Percentiles rank a stretch among this genome's conserved stretches.
phyloP scores from a whole-genome alignment of 2,888 invertebrate species.

The Acanthopleura granulata region DNA sequence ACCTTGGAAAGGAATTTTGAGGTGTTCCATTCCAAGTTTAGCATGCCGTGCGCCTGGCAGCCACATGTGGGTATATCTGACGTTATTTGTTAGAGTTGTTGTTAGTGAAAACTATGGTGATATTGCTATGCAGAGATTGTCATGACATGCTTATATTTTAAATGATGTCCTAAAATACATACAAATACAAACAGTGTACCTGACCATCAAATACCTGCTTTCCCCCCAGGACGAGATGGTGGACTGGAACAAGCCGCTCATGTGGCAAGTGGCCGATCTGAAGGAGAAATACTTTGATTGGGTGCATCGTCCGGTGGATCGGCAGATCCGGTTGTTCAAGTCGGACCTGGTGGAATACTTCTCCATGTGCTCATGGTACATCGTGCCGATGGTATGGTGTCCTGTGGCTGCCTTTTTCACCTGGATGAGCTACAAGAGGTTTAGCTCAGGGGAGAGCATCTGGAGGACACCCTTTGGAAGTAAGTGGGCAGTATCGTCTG shows the following conservation, averaged over 20 bases:
- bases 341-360: slow-evolving; percentile 57
- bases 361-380: slow-evolving; percentile 59
- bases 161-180: too few relatives aligned
- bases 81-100: too few relatives aligned
- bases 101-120: too few relatives aligned
- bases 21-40: too few relatives aligned
- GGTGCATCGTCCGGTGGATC: slow-evolving; percentile 70
- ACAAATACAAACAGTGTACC: background rate
- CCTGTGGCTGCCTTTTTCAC: slow-evolving; percentile 46
- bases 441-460: background rate
- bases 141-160: too few relatives aligned
- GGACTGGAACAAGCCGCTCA: slow-evolving; percentile 66
- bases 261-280: slow-evolving; percentile 67
- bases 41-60: too few relatives aligned
- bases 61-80: too few relatives aligned
- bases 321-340: slow-evolving; percentile 67
- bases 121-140: too few relatives aligned
- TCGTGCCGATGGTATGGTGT: slow-evolving; percentile 61
- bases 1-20: too few relatives aligned
- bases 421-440: slow-evolving; percentile 31
- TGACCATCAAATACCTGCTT: slow-evolving; percentile 18
- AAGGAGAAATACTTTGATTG: slow-evolving; percentile 69
- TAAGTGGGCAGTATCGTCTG: too few relatives aligned
- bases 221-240: slow-evolving; percentile 62
- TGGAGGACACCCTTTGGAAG: too few relatives aligned